Percentiles rank a stretch among this genome's conserved stretches.
phyloP scores from a whole-genome alignment of 35 echinoderm and acorn worm species.

The Amphiura filiformis region DNA sequence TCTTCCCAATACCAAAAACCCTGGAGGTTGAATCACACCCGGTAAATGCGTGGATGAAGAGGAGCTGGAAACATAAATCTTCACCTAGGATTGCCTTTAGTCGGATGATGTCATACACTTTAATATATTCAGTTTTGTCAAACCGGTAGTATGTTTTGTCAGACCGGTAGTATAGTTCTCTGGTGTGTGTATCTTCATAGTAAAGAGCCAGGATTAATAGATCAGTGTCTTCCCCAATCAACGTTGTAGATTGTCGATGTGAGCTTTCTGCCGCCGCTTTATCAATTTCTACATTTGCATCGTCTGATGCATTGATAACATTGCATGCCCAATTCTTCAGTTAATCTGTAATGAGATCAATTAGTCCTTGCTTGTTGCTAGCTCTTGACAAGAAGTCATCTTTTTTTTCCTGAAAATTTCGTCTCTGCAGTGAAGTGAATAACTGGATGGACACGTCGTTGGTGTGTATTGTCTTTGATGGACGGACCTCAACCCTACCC shows the following conservation, averaged over 20 bases:
- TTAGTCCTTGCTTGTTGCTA: slow-evolving; percentile 55
- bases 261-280: neutral
- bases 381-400: slow-evolving; percentile 50
- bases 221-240: slow-evolving; percentile 59
- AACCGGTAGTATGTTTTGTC: slow-evolving; percentile 26
- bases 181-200: slow-evolving; percentile 3
- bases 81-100: slow-evolving; percentile 20
- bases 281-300: slow-evolving; percentile 45
- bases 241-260: neutral
- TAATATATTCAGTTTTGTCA: neutral
- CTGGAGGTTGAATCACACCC: slow-evolving; percentile 38
- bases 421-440: slow-evolving; percentile 40
- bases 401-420: slow-evolving; percentile 41
- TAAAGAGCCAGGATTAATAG: slow-evolving; percentile 26
- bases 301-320: slow-evolving; percentile 27
- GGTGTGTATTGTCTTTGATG: slow-evolving; percentile 63
- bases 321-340: slow-evolving; percentile 1
- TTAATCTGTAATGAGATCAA: slow-evolving; percentile 21
- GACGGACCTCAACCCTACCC: slow-evolving; percentile 31
- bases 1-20: slow-evolving; percentile 64
- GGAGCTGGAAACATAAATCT: slow-evolving; percentile 22
- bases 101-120: neutral
- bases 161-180: slow-evolving; percentile 23
- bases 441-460: slow-evolving; percentile 47
- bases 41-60: slow-evolving; percentile 46